Conservation (phyloP, 2,888 invertebrate species). For the Tribolium freemani region DNA sequence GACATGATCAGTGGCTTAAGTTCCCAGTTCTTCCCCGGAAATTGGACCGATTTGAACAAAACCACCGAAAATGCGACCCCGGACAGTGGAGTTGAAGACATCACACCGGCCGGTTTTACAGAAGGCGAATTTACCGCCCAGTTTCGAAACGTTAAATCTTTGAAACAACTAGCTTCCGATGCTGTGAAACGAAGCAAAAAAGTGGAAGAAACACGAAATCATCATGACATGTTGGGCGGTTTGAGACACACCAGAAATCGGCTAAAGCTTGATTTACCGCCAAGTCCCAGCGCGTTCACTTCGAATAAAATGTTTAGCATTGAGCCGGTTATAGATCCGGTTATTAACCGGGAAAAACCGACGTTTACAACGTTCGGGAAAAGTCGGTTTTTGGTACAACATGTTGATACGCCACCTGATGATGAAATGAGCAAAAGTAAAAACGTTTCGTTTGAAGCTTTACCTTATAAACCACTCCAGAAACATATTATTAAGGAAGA, state of each 20-base stretch:
- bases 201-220: constrained; percentile 41
- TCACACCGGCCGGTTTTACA: constrained; percentile 66
- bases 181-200: constrained; percentile 57
- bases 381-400: constrained; percentile 67
- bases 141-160: constrained; percentile 51
- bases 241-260: constrained; percentile 80
- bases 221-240: constrained; percentile 72
- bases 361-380: constrained; percentile 76
- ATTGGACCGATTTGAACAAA: constrained; percentile 60
- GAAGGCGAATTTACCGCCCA: constrained; percentile 37
- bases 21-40: constrained; percentile 81
- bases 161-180: constrained; percentile 61
- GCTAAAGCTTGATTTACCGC: constrained; percentile 79
- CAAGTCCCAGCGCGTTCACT: constrained; percentile 70
- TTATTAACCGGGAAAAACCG: constrained; percentile 68
- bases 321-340: constrained; percentile 67
- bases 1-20: constrained; percentile 72
- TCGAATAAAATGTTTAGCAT: constrained; percentile 62
- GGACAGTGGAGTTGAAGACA: constrained; percentile 73
- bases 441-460: constrained; percentile 67
- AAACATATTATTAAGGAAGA: constrained; percentile 47
- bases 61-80: constrained; percentile 71
- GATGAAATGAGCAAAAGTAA: constrained; percentile 53
- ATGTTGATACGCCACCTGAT: constrained; percentile 65
- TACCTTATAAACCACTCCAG: constrained; percentile 63